These are phyloP conservation scores for Pangasius djambal DNA, from an alignment of 2,797 vertebrate species.

Conservation along the genomic window DNA sequence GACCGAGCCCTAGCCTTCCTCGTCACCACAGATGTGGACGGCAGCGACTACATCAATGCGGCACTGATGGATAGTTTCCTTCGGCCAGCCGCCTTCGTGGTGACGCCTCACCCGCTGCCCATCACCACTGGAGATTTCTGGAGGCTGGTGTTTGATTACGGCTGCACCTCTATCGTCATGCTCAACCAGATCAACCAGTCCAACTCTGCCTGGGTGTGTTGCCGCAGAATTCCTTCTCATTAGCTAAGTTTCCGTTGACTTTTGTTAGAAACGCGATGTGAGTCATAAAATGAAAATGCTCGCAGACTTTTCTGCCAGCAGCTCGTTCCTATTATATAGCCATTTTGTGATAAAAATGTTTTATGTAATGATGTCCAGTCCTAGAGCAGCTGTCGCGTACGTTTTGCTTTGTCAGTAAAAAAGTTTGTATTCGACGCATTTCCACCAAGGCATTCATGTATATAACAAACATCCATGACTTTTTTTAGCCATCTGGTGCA, in stretches of 20 bases:
- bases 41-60: constrained; percentile 92
- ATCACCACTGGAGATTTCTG: constrained; percentile 93
- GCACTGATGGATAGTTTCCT: constrained; percentile 94
- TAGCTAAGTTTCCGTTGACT: not conserved
- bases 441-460: not conserved
- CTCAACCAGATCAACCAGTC: constrained; percentile 97
- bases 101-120: constrained; percentile 91
- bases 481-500: not conserved
- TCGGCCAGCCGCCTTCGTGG: constrained; percentile 87
- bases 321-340: not conserved
- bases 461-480: not conserved
- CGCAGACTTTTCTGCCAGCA: not conserved
- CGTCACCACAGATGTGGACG: constrained; percentile 86
- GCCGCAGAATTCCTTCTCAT: not conserved
- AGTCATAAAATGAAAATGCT: not conserved
- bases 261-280: not conserved
- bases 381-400: not conserved
- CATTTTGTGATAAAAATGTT: not conserved
- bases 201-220: constrained; percentile 94
- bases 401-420: not conserved
- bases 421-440: not conserved
- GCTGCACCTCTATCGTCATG: constrained; percentile 96
- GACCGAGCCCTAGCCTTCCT: constrained; percentile 94
- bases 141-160: constrained; percentile 92
- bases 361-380: not conserved